A percentile compares a stretch with the other conserved stretches of the same genome.
Conservation (phyloP, 2,888 invertebrate species). For the Cryptocephalus moraei region DNA sequence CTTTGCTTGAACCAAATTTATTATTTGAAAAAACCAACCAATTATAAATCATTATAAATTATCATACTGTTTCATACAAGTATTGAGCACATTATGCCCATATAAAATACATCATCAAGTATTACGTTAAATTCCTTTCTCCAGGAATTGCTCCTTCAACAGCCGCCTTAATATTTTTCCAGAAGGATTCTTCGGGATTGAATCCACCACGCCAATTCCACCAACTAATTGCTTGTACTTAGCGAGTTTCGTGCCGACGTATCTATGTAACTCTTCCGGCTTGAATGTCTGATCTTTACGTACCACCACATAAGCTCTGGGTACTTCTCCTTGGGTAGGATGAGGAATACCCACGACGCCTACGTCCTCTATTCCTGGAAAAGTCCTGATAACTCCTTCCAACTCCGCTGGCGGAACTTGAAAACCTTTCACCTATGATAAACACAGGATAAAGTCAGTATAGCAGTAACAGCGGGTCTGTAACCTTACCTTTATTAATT, state of each 20-base stretch:
- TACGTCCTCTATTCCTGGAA: constrained; percentile 66
- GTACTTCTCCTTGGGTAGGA: constrained; percentile 58
- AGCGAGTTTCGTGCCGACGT: constrained; percentile 57
- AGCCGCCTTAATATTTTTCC: constrained; percentile 51
- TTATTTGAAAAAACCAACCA: too few species aligned
- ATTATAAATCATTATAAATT: too few species aligned
- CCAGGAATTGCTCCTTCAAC: constrained; percentile 19
- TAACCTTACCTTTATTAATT: constrained; percentile 63
- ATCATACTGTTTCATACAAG: too few species aligned
- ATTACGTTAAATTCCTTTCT: background rate
- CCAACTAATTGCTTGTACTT: constrained; percentile 60
- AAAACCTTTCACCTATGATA: constrained; percentile 25
- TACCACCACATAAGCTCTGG: constrained; percentile 59
- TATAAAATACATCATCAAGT: too few species aligned
- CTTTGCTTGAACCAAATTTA: too few species aligned
- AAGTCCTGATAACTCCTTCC: constrained; percentile 60
- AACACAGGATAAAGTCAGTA: too few species aligned
- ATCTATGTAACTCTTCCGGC: constrained; percentile 49
- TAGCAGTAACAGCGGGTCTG: too few species aligned
- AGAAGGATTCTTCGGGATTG: constrained; percentile 47
- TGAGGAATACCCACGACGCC: constrained; percentile 75
- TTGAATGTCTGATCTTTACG: constrained; percentile 26
- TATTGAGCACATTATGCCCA: too few species aligned
- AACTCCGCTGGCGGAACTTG: constrained; percentile 86
- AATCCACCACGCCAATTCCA: constrained; percentile 43